These are phyloP conservation scores for Zaprionus kolodkinae DNA, from an alignment of 1,140 invertebrate species.

Conservation along the genomic window DNA sequence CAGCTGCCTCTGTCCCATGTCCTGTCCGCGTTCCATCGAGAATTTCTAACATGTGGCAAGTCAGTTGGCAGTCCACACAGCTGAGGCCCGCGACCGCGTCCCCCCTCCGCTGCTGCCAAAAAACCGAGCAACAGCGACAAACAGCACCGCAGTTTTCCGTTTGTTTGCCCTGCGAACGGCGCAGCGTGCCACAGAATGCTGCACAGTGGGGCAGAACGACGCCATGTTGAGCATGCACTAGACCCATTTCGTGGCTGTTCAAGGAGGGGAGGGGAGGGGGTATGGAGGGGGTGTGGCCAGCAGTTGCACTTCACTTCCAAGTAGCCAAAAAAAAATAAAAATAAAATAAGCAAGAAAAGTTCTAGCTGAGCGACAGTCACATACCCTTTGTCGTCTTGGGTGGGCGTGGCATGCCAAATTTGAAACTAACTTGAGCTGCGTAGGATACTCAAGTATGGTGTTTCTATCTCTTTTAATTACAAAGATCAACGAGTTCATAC, in stretches of 20 bases:
- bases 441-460: not conserved
- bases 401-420: not conserved
- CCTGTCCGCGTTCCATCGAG: constrained; percentile 35
- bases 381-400: not conserved
- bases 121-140: constrained; percentile 56
- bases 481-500: not conserved
- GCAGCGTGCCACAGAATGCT: constrained; percentile 21
- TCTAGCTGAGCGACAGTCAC: not conserved
- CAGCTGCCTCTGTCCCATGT: not conserved
- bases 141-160: constrained; percentile 50
- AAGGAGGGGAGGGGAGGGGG: not conserved
- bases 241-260: constrained; percentile 54
- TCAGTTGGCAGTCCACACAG: constrained; percentile 28
- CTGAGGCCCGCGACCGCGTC: not conserved
- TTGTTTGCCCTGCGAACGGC: constrained; percentile 59
- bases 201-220: constrained; percentile 35
- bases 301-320: constrained; percentile 43
- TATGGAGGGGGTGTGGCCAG: not conserved
- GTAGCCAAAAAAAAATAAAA: constrained; percentile 18
- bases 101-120: constrained; percentile 6
- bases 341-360: not conserved
- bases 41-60: constrained; percentile 60
- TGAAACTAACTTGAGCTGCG: not conserved
- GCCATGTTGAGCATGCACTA: constrained; percentile 68
- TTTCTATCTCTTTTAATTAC: not conserved